Conservation (phyloP, 2,797 vertebrate genomes). For the Anolis apletophallus region DNA sequence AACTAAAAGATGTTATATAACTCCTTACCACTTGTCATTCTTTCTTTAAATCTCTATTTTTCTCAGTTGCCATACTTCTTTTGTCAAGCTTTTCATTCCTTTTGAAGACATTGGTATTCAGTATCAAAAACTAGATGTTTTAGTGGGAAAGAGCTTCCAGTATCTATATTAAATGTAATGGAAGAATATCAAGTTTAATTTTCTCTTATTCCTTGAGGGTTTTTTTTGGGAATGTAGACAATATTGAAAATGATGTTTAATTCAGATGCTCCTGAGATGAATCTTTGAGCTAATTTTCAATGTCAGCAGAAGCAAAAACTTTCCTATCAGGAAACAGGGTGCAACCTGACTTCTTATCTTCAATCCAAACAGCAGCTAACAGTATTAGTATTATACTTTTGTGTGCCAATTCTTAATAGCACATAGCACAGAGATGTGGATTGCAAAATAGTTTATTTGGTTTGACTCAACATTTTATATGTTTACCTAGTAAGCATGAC, state of each 20-base stretch:
- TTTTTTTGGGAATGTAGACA: not conserved
- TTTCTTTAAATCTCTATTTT: constrained; percentile 32
- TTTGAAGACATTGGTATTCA: constrained; percentile 23
- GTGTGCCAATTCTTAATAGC: not conserved
- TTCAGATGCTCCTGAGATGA: too few relatives aligned
- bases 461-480: not conserved
- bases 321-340: not conserved
- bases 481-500: not conserved
- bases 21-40: constrained; percentile 22
- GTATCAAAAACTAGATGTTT: constrained; percentile 22
- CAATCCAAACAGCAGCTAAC: not conserved
- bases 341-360: not conserved
- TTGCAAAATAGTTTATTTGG: not conserved
- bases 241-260: not conserved
- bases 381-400: not conserved
- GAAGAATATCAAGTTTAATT: not conserved
- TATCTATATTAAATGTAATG: constrained; percentile 12
- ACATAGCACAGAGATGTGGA: not conserved
- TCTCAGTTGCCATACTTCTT: constrained; percentile 12
- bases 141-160: constrained; percentile 4
- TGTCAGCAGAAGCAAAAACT: not conserved
- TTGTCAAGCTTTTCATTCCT: not conserved
- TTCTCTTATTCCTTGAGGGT: not conserved
- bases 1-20: constrained; percentile 17
- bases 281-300: too few relatives aligned